Evolutionary conservation across 2,888 invertebrate genomes (phyloP), one percentile per base, ranked within the genome.

Genomic region (Chrysotoxum bicinctum): DNA sequence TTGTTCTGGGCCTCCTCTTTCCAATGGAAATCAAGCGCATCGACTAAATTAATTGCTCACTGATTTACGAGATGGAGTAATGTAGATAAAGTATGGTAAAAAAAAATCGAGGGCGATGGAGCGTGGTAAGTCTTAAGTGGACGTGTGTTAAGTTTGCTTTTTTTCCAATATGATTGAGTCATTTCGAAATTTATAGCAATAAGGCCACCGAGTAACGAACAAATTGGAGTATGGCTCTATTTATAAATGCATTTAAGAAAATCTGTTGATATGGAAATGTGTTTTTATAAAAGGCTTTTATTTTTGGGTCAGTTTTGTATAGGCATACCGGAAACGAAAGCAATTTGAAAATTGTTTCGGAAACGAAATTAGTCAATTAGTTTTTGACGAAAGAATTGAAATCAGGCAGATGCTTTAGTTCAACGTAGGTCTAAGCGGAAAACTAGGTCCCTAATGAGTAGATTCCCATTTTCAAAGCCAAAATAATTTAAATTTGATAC

Each of bases 1-100:
- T 16, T 62, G 1, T 43, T 43, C 3, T 40, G 54, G n/a, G 52
- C 35, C 40, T 45, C 66, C 62, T 32, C 62, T 69, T 69, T 69
- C 77, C 35, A n/a, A 45, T 69, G 54, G 81, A 85, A 85, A 85
- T 85, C 81, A 85, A 77, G 85, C 81, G 81, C 73, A 81, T 85
- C 81, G 85, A 76, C 76, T 30, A 80, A 74, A 81, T 85, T 85
- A 85, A 85, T 85, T 85, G 77, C 77, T 85, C 77, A 74, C 76
- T 81, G 85, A 85, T 85, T 85, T 81, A 85, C 72, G 81, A 77
- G 72, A 58, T 54, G 69, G 14, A 40, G 75, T 54, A 80, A 56
- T 12, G 50, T 26, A 26, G 12, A 2, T 21, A 40, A 26, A 6
- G 5, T 12, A 56, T 32, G 23, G 43, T 48, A 70, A 32, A 64